Evolutionary conservation across 2,888 invertebrate genomes (phyloP).

Genomic region (Gastracanthus pulcherrimus): DNA sequence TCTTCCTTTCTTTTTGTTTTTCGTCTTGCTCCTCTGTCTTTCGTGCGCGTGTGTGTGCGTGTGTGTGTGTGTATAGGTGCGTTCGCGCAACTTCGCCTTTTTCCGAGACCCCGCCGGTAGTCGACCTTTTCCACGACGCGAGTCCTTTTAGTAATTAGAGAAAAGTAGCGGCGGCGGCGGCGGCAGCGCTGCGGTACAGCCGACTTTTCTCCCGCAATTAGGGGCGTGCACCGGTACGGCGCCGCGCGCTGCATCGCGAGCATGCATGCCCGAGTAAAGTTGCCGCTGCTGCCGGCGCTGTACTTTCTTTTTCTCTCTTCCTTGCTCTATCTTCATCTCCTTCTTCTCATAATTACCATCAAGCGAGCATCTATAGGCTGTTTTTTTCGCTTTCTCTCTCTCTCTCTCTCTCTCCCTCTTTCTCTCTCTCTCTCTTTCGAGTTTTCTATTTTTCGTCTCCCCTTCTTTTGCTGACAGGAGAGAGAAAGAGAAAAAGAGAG

Average conservation of each 20-base stretch:
- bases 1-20: no score
- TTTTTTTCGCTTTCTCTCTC: no score
- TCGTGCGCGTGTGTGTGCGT: not conserved
- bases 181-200: no score
- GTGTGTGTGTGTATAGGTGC: no score
- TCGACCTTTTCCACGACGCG: no score
- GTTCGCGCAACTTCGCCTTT: no score
- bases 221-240: no score
- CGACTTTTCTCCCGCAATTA: constrained; percentile 46
- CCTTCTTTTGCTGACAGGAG: not conserved
- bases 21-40: not conserved
- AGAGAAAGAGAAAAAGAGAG: not conserved
- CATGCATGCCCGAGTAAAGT: constrained; percentile 33
- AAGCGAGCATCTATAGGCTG: no score
- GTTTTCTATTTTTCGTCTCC: not conserved
- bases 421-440: constrained; percentile 3
- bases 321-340: no score
- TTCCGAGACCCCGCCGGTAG: no score
- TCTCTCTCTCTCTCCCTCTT: constrained; percentile 9
- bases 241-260: no score
- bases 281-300: not conserved
- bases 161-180: constrained; percentile 40
- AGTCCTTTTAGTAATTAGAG: constrained; percentile 51
- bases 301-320: not conserved
- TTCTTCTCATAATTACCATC: no score